phyloP scores from a whole-genome alignment of 2,888 invertebrate species.

The Zele albiditarsus region DNA sequence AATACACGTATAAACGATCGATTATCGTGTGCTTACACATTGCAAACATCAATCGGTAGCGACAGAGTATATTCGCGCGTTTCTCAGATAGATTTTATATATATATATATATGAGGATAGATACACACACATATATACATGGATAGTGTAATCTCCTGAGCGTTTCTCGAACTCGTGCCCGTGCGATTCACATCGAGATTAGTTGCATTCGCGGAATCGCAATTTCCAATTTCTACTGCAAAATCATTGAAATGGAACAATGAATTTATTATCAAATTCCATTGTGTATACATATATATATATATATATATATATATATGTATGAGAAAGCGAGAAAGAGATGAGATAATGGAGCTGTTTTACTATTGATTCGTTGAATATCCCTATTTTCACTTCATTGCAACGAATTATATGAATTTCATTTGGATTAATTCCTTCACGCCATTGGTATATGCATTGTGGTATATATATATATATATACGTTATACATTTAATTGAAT shows the following conservation, averaged over 20 bases:
- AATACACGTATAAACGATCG: background rate
- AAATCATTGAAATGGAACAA: slow-evolving; percentile 22
- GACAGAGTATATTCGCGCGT: background rate
- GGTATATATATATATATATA: background rate
- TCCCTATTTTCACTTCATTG: background rate
- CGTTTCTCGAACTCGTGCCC: background rate
- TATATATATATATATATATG: background rate
- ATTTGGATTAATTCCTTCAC: background rate
- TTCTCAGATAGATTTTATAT: background rate
- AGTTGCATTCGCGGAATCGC: background rate
- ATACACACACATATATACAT: background rate
- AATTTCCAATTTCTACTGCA: slow-evolving; percentile 9
- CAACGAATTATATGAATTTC: background rate
- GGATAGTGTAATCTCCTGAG: background rate
- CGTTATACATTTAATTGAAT: background rate
- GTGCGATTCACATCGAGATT: background rate
- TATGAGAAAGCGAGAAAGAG: background rate
- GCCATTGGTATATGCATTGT: background rate
- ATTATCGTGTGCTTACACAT: background rate
- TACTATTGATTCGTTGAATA: background rate
- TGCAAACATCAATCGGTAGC: background rate
- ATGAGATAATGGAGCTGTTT: background rate
- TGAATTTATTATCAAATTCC: slow-evolving; percentile 23
- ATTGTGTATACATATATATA: background rate
- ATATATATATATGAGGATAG: background rate